Evolutionary conservation across 2,797 vertebrate genomes (phyloP).

Genomic region (Anomalospiza imberbis): DNA sequence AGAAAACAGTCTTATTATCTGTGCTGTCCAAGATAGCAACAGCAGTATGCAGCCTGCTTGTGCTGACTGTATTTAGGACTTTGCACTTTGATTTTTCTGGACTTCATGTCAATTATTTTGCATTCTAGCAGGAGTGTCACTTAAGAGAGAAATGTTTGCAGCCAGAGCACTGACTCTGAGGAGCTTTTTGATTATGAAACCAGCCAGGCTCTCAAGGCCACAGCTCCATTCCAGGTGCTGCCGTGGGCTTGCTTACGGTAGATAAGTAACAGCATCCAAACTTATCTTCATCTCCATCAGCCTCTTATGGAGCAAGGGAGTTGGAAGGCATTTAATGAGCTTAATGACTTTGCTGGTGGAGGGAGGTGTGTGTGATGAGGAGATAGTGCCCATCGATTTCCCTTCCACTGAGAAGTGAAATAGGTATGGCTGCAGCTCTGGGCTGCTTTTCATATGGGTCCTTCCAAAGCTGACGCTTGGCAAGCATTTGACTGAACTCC

Average conservation of each 20-base stretch:
- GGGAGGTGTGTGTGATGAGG: neutral
- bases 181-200: neutral
- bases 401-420: neutral
- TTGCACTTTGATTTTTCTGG: neutral
- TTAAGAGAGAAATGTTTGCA: neutral
- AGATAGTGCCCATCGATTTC: neutral
- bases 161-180: neutral
- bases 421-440: neutral
- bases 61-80: neutral
- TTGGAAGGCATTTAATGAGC: conserved; percentile 8
- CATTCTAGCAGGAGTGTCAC: neutral
- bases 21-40: neutral
- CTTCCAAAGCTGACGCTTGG: neutral
- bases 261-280: neutral
- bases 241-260: neutral
- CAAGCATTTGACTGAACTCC: neutral
- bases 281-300: neutral
- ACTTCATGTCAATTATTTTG: neutral
- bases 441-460: neutral
- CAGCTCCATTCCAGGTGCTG: neutral
- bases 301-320: neutral
- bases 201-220: neutral
- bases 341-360: neutral
- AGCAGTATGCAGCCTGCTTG: neutral
- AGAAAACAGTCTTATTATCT: neutral